Conservation (phyloP, 2,888 invertebrate genomes). For the Pseudococcus jackbeardsleyi region DNA sequence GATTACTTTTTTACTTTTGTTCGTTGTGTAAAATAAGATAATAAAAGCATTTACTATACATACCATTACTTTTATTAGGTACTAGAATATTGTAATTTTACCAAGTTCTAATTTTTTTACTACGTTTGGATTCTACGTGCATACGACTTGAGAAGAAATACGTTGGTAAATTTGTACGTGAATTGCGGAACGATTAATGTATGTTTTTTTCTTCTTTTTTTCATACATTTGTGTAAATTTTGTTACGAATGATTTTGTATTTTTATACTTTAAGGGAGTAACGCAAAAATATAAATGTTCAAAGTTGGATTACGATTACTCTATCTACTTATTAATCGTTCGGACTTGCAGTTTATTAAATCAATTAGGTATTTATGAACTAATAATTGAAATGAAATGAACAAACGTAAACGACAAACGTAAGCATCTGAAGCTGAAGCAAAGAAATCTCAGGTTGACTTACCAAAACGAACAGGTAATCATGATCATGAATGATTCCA, state of each 20-base stretch:
- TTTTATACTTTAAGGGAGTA: conserved; percentile 6
- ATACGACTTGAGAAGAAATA: not conserved
- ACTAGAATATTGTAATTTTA: not conserved
- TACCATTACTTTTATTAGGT: conserved; percentile 44
- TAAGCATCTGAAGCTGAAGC: too few relatives aligned
- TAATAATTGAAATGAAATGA: too few relatives aligned
- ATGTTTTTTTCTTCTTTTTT: conserved; percentile 20
- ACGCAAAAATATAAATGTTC: conserved; percentile 22
- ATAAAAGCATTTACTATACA: conserved; percentile 45
- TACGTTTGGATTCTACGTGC: not conserved
- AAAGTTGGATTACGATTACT: not conserved
- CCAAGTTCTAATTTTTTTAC: conserved; percentile 23
- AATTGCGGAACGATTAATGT: not conserved
- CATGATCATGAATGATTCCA: too few relatives aligned
- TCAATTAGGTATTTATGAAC: too few relatives aligned
- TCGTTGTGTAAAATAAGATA: not conserved
- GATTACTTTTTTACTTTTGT: not conserved
- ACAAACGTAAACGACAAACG: too few relatives aligned
- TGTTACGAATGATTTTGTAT: conserved; percentile 33
- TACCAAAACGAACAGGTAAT: too few relatives aligned
- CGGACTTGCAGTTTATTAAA: too few relatives aligned
- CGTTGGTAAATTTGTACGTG: not conserved
- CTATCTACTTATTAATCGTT: too few relatives aligned
- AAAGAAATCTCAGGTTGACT: too few relatives aligned
- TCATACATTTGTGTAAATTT: conserved; percentile 6